Conservation (phyloP, 2,113 vertebrate genomes). For the Corythornis madagascariensis region DNA sequence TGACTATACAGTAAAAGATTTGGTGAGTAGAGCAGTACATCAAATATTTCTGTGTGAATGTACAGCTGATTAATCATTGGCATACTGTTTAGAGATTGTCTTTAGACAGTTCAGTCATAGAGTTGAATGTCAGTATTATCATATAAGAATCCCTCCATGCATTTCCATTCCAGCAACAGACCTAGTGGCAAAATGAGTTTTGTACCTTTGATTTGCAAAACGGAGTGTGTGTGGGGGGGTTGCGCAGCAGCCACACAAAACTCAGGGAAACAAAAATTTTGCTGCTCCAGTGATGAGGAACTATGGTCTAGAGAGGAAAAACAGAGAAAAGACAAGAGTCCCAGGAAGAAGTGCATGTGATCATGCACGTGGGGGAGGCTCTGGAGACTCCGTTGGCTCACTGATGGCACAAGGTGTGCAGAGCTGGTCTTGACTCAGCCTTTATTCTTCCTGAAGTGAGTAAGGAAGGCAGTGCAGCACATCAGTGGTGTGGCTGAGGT, state of each 20-base stretch:
- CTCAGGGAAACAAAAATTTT: neutral
- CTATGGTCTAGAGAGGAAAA: neutral
- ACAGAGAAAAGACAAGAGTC: neutral
- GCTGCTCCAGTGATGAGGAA: neutral
- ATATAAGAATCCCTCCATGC: neutral
- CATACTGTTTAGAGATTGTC: slow-evolving; percentile 24
- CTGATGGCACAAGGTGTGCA: neutral
- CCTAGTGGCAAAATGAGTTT: neutral
- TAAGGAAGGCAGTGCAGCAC: neutral
- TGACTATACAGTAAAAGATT: slow-evolving; percentile 18
- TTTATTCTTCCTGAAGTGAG: neutral
- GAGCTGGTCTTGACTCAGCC: neutral
- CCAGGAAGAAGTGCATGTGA: neutral
- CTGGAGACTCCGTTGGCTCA: neutral
- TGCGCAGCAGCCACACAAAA: neutral
- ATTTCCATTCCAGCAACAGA: neutral
- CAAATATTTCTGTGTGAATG: slow-evolving; percentile 30
- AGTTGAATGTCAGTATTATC: slow-evolving; percentile 50
- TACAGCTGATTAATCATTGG: slow-evolving; percentile 11
- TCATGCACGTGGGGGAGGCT: neutral
- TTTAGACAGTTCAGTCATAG: slow-evolving; percentile 1
- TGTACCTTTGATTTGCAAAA: neutral
- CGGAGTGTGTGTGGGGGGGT: neutral
- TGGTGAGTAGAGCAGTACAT: neutral
- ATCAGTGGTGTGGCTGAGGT: neutral